These are phyloP conservation scores for Gallirallus australis DNA, from an alignment of 2,797 vertebrate genomes.

Conservation along the genomic window DNA sequence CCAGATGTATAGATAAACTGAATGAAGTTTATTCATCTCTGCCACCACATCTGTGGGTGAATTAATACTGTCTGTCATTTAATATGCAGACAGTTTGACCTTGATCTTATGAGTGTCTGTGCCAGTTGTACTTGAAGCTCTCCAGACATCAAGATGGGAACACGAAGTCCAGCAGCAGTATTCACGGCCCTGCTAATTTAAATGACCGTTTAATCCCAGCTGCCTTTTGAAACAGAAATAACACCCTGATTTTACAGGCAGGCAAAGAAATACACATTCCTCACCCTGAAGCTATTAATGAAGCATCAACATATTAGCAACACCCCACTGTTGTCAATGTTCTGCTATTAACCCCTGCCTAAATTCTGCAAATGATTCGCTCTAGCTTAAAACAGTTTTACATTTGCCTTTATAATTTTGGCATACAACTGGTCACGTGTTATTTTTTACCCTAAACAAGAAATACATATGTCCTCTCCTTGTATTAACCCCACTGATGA, in stretches of 20 bases:
- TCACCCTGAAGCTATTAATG: background rate
- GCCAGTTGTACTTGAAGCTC: background rate
- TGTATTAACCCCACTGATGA: background rate
- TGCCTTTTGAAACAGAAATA: background rate
- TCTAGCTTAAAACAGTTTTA: background rate
- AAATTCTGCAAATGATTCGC: background rate
- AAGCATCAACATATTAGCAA: background rate
- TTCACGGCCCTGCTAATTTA: slow-evolving; percentile 31
- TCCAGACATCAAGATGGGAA: slow-evolving; percentile 53
- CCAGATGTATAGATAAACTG: background rate
- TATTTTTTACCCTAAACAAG: background rate
- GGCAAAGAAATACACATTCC: background rate
- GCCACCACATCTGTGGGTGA: slow-evolving; percentile 26
- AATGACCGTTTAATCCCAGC: slow-evolving; percentile 42
- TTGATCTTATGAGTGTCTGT: slow-evolving; percentile 63
- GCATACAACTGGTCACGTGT: background rate
- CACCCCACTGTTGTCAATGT: background rate
- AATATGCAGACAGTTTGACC: slow-evolving; percentile 43
- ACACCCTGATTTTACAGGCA: background rate
- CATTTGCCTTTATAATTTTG: background rate
- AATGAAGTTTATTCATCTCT: background rate
- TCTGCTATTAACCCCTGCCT: background rate
- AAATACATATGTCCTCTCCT: background rate
- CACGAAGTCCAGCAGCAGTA: slow-evolving; percentile 17
- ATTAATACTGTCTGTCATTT: slow-evolving; percentile 26